These are phyloP conservation scores for Vesta saturnalis DNA, from an alignment of 2,888 invertebrate genomes.

Conservation along the genomic window DNA sequence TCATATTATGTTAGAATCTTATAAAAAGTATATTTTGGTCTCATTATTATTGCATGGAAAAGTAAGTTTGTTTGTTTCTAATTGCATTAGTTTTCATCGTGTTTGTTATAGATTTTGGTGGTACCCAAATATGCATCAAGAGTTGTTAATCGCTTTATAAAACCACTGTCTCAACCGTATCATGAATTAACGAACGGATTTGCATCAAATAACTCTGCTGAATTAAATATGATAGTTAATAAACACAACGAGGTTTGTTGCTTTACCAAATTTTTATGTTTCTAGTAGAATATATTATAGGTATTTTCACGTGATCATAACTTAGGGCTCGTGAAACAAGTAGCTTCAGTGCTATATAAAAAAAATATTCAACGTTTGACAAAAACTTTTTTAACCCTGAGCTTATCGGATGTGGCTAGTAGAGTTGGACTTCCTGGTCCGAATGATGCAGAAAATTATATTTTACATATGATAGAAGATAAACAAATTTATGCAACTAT, in stretches of 20 bases:
- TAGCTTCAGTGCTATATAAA: slow-evolving; percentile 89
- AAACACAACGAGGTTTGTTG: slow-evolving; percentile 77
- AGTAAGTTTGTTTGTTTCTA: slow-evolving; percentile 62
- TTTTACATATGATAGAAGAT: slow-evolving; percentile 97
- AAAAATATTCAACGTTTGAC: slow-evolving; percentile 97
- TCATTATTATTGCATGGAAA: slow-evolving; percentile 93
- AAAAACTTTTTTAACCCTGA: slow-evolving; percentile 92
- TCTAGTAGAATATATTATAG: slow-evolving; percentile 38
- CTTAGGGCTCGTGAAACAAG: slow-evolving; percentile 84
- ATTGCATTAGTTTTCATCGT: neutral
- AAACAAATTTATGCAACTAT: slow-evolving; percentile 97
- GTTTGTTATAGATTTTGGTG: slow-evolving; percentile 63
- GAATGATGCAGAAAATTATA: slow-evolving; percentile 90
- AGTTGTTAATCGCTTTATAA: slow-evolving; percentile 85
- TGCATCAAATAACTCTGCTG: slow-evolving; percentile 75
- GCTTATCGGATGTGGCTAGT: slow-evolving; percentile 88
- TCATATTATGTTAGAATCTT: slow-evolving; percentile 97
- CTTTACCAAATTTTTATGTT: neutral
- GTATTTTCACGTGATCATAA: slow-evolving; percentile 81
- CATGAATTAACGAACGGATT: slow-evolving; percentile 89
- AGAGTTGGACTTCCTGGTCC: slow-evolving; percentile 87
- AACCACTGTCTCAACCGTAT: slow-evolving; percentile 87
- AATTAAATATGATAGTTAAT: slow-evolving; percentile 72
- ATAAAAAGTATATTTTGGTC: slow-evolving; percentile 95
- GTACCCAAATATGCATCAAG: slow-evolving; percentile 94